Percentiles rank a stretch among this genome's conserved stretches.
phyloP scores from a whole-genome alignment of 2,113 vertebrate genomes.

The Todiramphus chloris region DNA sequence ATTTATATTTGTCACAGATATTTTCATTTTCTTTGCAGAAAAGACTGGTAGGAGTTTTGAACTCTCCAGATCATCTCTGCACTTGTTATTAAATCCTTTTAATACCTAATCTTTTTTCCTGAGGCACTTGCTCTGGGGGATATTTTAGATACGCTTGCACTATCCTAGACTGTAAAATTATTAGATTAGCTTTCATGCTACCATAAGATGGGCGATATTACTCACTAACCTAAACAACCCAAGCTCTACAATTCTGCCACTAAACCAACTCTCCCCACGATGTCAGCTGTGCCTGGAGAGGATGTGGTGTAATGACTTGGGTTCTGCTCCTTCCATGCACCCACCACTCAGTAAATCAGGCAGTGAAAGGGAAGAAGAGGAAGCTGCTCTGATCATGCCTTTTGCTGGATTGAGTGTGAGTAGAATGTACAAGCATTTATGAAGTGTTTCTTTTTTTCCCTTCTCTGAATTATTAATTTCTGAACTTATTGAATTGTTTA shows the following conservation, averaged over 20 bases:
- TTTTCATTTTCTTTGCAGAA: not conserved
- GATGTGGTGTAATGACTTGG: not conserved
- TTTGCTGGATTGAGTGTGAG: not conserved
- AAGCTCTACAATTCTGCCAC: not conserved
- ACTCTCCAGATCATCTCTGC: not conserved
- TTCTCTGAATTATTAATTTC: conserved; percentile 22
- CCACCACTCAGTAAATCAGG: not conserved
- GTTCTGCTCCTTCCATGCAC: not conserved
- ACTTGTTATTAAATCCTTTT: not conserved
- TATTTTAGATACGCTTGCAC: not conserved
- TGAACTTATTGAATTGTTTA: not conserved
- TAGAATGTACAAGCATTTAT: not conserved
- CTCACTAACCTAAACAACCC: not conserved
- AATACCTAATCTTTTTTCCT: not conserved
- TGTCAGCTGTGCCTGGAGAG: not conserved
- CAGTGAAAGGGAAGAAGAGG: not conserved
- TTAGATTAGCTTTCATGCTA: not conserved
- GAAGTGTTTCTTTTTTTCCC: not conserved
- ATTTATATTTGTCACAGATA: not conserved
- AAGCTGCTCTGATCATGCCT: not conserved
- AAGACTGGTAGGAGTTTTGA: not conserved
- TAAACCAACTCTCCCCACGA: not conserved
- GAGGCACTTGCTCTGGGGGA: not conserved
- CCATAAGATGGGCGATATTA: not conserved
- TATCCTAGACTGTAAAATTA: not conserved